Base-by-base conservation (phyloP, 1,140 invertebrate species). In the Mercenaria mercenaria region DNA sequence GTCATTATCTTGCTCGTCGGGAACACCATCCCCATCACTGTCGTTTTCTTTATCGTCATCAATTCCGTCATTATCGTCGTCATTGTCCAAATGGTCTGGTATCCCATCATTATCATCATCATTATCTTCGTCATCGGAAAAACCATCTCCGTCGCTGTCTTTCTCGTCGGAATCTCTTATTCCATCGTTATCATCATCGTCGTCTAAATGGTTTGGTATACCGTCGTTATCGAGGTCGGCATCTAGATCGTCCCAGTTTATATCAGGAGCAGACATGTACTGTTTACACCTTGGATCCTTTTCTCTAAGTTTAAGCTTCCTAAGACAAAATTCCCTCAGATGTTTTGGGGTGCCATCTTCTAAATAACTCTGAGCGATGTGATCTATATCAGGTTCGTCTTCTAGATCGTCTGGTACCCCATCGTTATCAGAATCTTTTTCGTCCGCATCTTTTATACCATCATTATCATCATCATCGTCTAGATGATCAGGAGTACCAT, bases 281-380 rank as follows among this genome's bases (percentile, higher is more conserved):
- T 89, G 89, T 90, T 90, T 67, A 67, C 87, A 88, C 93, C 92
- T 29, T 93, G 84, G 50, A 90, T 59, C 84, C 85, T 93, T 91
- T 85, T 91, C 88, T 69, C 92, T 92, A 93, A 18, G 59, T 81
- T 50, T 94, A 93, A 80, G 92, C 87, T 85, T 94, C 92, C 37
- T 89, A 34, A 90, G 61, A 59, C 92, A 90, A 83, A 91, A 89
- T 18, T 79, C 82, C 61, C 91, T 91, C 26, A 79, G 59, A 61
- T 93, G 59, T 81, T 93, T 92, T 23, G 93, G 93, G 52, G 94
- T 95, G n/a, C 94, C 94, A 90, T 94, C 93, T 56, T 91, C 91
- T 89, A 94, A 92, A 79, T 85, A 91, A 90, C 76, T 95, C 93
- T 83, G 92, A 84, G 32, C 93, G 32, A 95, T 94, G 37, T 94